A percentile compares a stretch with the other conserved stretches of the same genome.
Evolutionary conservation across 2,113 vertebrate species (phyloP).

Genomic region (Montifringilla adamsi): DNA sequence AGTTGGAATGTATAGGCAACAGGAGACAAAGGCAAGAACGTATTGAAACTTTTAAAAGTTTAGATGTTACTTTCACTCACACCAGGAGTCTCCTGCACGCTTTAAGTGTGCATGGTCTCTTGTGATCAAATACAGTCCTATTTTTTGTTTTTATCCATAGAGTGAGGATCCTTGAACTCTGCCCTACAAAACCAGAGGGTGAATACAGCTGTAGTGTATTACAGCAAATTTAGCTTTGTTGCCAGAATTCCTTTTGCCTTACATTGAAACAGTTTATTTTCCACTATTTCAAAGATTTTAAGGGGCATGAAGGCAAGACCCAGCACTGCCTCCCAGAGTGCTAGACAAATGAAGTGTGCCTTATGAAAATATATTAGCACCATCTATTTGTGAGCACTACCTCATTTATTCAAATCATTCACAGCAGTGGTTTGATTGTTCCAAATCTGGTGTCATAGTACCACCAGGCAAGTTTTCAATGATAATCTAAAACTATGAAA

Average conservation of each 20-base stretch:
- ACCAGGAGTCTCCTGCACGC: accelerated
- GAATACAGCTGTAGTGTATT: constrained; percentile 29
- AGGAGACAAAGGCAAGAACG: background rate
- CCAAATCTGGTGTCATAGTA: background rate
- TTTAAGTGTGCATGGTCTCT: background rate
- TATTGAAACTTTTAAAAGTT: background rate
- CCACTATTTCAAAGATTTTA: constrained; percentile 7
- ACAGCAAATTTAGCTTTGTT: background rate
- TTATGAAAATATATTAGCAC: background rate
- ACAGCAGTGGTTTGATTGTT: background rate
- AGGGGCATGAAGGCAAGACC: constrained; percentile 3
- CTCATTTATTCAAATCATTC: background rate
- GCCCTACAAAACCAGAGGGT: background rate
- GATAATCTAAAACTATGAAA: background rate
- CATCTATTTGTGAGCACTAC: background rate
- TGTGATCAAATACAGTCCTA: background rate
- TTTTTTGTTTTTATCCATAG: background rate
- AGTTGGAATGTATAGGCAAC: background rate
- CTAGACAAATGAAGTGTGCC: background rate
- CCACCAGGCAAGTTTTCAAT: background rate
- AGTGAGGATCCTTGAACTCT: background rate
- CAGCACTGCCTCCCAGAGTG: background rate
- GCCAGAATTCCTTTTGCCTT: constrained; percentile 39
- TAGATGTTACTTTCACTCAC: background rate
- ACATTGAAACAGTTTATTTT: constrained; percentile 18